Evolutionary conservation across 1,140 invertebrate species (phyloP).

Genomic region (Drosophila triauraria): DNA sequence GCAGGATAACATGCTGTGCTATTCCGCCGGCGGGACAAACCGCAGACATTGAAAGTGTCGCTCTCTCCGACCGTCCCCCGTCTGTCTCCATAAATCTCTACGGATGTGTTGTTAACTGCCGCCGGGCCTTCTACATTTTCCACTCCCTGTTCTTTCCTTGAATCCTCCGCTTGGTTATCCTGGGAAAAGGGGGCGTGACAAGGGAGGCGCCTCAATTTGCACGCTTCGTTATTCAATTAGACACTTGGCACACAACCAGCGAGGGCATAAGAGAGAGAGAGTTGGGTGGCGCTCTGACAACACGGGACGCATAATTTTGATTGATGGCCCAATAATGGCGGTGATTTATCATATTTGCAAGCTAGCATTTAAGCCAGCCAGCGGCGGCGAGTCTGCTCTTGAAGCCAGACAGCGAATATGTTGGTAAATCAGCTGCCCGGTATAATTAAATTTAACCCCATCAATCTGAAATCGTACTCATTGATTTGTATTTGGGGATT

Average conservation of each 20-base stretch:
- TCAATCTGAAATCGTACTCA: neutral
- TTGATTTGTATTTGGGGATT: neutral
- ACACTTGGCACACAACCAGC: conserved; percentile 66
- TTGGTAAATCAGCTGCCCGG: conserved; percentile 23
- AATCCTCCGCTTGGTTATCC: conserved; percentile 9
- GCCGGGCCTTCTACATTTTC: conserved; percentile 28
- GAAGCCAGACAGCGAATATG: conserved; percentile 16
- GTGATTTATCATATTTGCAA: conserved; percentile 84
- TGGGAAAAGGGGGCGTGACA: conserved; percentile 7
- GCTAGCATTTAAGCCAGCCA: conserved; percentile 59
- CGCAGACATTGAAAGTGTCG: conserved; percentile 74
- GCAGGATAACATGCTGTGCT: conserved; percentile 38
- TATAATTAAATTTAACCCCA: conserved; percentile 40
- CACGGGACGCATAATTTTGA: conserved; percentile 77
- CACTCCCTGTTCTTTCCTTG: conserved; percentile 16
- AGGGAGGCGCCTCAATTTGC: conserved; percentile 70
- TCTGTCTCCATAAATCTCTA: conserved; percentile 72
- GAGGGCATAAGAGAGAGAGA: conserved; percentile 3
- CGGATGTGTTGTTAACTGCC: conserved; percentile 77
- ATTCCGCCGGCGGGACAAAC: conserved; percentile 52
- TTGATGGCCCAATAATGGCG: conserved; percentile 82
- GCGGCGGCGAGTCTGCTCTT: conserved; percentile 26
- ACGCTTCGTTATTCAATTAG: conserved; percentile 84
- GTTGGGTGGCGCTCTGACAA: conserved; percentile 20
- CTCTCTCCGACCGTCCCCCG: conserved; percentile 11